These are phyloP conservation scores for Octopus bimaculoides DNA, from an alignment of 1,140 invertebrate genomes.

Conservation along the genomic window DNA sequence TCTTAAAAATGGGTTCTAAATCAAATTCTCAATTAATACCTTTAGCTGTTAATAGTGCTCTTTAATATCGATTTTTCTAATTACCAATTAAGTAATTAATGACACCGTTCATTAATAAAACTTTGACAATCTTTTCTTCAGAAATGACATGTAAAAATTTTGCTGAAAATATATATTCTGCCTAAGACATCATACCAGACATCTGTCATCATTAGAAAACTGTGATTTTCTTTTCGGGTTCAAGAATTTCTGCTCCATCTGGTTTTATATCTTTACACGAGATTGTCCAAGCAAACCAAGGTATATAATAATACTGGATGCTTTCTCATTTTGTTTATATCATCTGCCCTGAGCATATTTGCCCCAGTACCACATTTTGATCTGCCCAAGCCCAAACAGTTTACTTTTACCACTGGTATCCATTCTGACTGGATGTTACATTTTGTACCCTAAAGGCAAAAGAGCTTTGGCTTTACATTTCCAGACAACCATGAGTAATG, in stretches of 20 bases:
- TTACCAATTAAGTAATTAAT: not conserved
- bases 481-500: too few species aligned
- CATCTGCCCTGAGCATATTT: too few species aligned
- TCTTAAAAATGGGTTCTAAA: not conserved
- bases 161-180: slow-evolving; percentile 1
- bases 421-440: too few species aligned
- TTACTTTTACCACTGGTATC: too few species aligned
- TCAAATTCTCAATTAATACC: not conserved
- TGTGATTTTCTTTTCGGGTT: not conserved
- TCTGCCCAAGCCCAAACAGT: too few species aligned
- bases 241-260: not conserved
- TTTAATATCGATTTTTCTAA: not conserved
- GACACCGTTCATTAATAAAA: not conserved
- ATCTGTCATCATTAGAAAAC: not conserved
- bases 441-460: too few species aligned
- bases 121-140: too few species aligned
- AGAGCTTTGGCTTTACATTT: too few species aligned
- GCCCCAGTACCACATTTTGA: too few species aligned
- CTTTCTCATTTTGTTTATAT: too few species aligned
- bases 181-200: slow-evolving; percentile 6
- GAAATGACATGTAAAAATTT: not conserved
- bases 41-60: not conserved
- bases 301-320: too few species aligned
- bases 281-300: too few species aligned
- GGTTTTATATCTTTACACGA: not conserved